Conservation (phyloP, 2,797 vertebrate genomes). For the Podargus strigoides region DNA sequence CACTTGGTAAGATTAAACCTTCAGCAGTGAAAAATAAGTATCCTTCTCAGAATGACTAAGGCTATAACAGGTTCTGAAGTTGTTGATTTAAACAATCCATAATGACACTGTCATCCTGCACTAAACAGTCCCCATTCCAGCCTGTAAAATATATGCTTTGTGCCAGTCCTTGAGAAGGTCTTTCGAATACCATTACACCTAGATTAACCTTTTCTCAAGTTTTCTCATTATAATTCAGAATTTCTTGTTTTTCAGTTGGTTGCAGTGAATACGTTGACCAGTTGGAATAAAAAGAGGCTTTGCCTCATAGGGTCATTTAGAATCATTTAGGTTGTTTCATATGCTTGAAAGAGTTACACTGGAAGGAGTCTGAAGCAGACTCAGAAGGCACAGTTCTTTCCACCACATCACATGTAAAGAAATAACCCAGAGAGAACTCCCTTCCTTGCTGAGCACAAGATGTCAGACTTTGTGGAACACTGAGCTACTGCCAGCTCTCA, state of each 20-base stretch:
- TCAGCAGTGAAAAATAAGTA: neutral
- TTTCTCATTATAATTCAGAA: neutral
- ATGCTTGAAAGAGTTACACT: neutral
- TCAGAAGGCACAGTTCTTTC: neutral
- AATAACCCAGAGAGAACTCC: neutral
- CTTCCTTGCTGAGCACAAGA: neutral
- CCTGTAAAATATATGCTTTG: neutral
- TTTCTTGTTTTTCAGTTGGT: neutral
- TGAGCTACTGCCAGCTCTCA: neutral
- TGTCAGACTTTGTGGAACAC: neutral
- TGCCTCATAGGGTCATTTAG: neutral
- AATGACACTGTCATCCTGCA: neutral
- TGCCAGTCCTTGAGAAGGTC: neutral
- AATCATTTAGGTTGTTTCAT: neutral
- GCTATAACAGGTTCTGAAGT: neutral
- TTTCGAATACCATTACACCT: neutral
- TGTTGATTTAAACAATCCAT: neutral
- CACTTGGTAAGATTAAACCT: neutral
- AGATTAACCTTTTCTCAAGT: neutral
- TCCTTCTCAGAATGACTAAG: neutral
- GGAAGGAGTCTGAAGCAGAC: neutral
- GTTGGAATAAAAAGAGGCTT: neutral
- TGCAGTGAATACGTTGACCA: neutral
- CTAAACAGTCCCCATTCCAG: neutral
- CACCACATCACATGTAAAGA: neutral